A percentile compares a stretch with the other conserved stretches of the same genome.
Conservation (phyloP, 2,888 invertebrate genomes). For the Drosophila infuscata region DNA sequence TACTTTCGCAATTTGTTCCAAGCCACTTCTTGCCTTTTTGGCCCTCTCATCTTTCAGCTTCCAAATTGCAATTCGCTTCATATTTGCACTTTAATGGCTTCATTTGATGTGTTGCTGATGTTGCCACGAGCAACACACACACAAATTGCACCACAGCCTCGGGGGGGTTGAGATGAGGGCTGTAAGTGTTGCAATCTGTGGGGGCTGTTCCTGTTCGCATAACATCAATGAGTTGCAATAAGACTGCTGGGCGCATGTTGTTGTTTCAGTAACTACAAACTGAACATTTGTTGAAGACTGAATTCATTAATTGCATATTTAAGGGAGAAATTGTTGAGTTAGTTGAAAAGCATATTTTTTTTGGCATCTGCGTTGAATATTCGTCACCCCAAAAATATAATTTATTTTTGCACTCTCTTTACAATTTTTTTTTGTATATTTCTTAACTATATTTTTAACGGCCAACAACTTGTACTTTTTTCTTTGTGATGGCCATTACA, state of each 20-base stretch:
- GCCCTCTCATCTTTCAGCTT: constrained; percentile 39
- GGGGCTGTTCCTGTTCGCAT: not conserved
- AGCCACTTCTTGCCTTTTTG: constrained; percentile 15
- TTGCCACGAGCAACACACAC: constrained; percentile 41
- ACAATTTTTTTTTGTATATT: not conserved
- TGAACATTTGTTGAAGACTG: constrained; percentile 26
- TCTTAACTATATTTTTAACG: not conserved
- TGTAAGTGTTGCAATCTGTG: constrained; percentile 19
- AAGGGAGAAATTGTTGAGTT: not conserved
- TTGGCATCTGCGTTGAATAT: not conserved
- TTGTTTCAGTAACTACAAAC: constrained; percentile 10
- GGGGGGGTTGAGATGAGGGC: constrained; percentile 8
- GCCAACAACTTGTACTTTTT: not conserved
- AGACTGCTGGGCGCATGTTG: constrained; percentile 10
- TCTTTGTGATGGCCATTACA: not conserved
- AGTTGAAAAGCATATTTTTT: not conserved
- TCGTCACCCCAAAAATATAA: not conserved
- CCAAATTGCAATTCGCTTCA: constrained; percentile 72
- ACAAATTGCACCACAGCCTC: not conserved
- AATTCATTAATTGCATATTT: not conserved
- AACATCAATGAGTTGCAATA: constrained; percentile 54
- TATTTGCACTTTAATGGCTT: constrained; percentile 76
- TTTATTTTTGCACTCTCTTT: not conserved
- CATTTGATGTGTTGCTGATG: constrained; percentile 63
- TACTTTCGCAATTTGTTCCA: constrained; percentile 2